Percentiles rank a stretch among this genome's conserved stretches.
These are phyloP conservation scores for Polyommatus icarus DNA, from an alignment of 2,888 invertebrate species.

Conservation along the genomic window DNA sequence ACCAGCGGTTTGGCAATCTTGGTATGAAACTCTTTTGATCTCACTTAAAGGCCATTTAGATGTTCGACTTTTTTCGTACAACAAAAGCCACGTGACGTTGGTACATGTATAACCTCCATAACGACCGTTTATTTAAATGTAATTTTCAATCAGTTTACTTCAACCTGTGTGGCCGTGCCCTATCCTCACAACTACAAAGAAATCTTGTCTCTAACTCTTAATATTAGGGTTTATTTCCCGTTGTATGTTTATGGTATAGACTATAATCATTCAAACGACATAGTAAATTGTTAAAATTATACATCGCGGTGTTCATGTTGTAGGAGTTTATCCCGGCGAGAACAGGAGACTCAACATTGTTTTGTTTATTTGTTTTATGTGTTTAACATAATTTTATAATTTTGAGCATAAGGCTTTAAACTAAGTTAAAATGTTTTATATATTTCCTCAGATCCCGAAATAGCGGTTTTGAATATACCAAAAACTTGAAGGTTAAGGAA, in stretches of 20 bases:
- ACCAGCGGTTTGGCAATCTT: too few species aligned
- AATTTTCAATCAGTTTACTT: conserved; percentile 34
- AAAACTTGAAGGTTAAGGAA: too few species aligned
- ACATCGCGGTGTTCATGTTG: conserved; percentile 31
- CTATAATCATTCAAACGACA: conserved; percentile 55
- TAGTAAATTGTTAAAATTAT: conserved; percentile 34
- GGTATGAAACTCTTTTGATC: too few species aligned
- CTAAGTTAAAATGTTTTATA: not conserved
- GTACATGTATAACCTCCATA: not conserved
- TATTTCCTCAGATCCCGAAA: too few species aligned
- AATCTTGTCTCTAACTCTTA: not conserved
- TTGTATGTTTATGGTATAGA: conserved; percentile 23
- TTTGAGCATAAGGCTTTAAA: too few species aligned
- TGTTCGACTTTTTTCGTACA: too few species aligned
- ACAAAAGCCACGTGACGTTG: not conserved
- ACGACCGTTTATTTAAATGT: conserved; percentile 32
- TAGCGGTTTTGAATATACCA: too few species aligned
- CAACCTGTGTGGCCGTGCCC: conserved; percentile 33
- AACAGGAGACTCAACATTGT: conserved; percentile 1
- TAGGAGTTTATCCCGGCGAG: conserved; percentile 5
- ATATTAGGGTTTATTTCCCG: conserved; percentile 5
- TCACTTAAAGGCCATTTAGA: too few species aligned
- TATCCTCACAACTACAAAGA: conserved; percentile 15
- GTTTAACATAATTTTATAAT: not conserved
- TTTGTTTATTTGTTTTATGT: not conserved